Evolutionary conservation across 1,140 invertebrate genomes (phyloP).

Genomic region (Drosophila azteca): DNA sequence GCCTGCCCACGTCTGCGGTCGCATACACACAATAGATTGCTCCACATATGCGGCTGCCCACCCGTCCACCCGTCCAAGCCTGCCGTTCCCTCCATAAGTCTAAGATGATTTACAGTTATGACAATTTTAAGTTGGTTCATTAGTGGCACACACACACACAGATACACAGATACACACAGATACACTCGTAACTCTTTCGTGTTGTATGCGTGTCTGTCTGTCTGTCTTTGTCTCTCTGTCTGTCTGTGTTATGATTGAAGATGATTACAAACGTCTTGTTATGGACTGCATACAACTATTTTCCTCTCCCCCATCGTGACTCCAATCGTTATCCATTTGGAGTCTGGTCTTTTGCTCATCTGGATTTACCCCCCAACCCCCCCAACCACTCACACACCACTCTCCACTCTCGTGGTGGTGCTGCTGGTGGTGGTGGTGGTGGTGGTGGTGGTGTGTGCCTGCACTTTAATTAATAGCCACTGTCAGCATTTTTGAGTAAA

Average conservation of each 20-base stretch:
- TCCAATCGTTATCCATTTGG: constrained; percentile 38
- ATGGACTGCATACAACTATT: constrained; percentile 46
- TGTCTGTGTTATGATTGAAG: constrained; percentile 75
- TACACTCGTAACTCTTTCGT: constrained; percentile 8
- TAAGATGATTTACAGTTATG: constrained; percentile 78
- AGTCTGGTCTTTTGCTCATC: constrained; percentile 47
- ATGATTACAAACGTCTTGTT: constrained; percentile 80
- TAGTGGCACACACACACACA: constrained; percentile 48
- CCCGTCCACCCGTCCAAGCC: constrained; percentile 16
- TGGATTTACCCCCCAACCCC: constrained; percentile 47
- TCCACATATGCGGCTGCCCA: constrained; percentile 55
- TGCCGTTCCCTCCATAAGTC: constrained; percentile 47
- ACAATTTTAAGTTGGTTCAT: constrained; percentile 81
- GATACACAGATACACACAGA: constrained; percentile 28
- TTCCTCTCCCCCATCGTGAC: constrained; percentile 7
- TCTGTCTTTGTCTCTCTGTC: not conserved
- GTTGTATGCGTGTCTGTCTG: constrained; percentile 30
- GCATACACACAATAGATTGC: constrained; percentile 48
- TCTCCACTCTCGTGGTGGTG: constrained; percentile 12
- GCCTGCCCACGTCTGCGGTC: constrained; percentile 32
- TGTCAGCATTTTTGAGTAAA: constrained; percentile 74
- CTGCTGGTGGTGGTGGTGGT: constrained; percentile 10
- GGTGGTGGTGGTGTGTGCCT: constrained; percentile 41
- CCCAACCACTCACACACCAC: constrained; percentile 15
- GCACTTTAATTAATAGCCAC: constrained; percentile 75